Conservation (phyloP, 2,888 invertebrate species). For the Drosophila meridionalis region DNA sequence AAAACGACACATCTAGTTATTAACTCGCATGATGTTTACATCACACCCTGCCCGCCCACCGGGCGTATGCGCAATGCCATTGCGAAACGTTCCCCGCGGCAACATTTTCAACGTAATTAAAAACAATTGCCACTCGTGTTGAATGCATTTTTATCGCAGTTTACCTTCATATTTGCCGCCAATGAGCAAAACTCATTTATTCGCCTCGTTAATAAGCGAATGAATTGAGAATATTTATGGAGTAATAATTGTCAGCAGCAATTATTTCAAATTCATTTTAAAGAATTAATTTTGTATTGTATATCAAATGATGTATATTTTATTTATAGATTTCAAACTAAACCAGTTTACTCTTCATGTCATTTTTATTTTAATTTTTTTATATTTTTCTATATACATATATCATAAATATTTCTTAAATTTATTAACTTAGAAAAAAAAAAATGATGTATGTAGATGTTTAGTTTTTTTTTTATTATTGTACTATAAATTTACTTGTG, state of each 20-base stretch:
- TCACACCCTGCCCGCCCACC: conserved; percentile 14
- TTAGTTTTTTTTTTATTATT: too few relatives aligned
- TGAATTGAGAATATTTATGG: background rate
- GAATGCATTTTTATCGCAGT: conserved; percentile 18
- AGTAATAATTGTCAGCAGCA: background rate
- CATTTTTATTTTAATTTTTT: background rate
- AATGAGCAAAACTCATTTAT: background rate
- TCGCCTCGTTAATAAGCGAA: background rate
- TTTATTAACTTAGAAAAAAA: too few relatives aligned
- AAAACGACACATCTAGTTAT: conserved; percentile 21
- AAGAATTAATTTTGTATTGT: too few relatives aligned
- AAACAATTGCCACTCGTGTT: conserved; percentile 31
- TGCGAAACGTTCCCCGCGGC: conserved; percentile 22
- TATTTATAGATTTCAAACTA: too few relatives aligned
- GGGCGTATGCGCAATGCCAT: conserved; percentile 58
- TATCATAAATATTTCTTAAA: too few relatives aligned
- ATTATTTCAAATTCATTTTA: background rate
- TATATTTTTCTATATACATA: too few relatives aligned
- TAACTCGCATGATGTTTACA: conserved; percentile 28
- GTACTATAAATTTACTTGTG: too few relatives aligned
- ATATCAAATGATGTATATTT: too few relatives aligned
- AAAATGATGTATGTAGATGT: too few relatives aligned
- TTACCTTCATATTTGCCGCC: conserved; percentile 17
- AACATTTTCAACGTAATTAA: conserved; percentile 34
- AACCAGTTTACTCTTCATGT: background rate